A percentile compares a stretch with the other conserved stretches of the same genome.
Evolutionary conservation across 2,888 invertebrate genomes (phyloP).

Genomic region (Orthosia cruda): DNA sequence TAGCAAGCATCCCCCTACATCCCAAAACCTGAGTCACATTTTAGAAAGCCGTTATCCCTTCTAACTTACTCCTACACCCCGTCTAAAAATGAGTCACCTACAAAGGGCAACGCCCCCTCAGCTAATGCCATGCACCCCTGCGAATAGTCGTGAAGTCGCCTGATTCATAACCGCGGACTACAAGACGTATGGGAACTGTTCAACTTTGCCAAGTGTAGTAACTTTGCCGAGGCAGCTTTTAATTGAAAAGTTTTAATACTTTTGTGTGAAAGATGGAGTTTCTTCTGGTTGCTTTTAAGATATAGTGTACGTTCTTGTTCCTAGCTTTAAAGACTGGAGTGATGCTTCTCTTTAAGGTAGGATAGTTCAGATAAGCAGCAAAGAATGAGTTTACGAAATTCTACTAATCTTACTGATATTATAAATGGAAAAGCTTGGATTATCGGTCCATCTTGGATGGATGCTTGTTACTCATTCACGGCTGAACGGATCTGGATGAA

Average conservation of each 20-base stretch:
- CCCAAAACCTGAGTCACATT: conserved; percentile 32
- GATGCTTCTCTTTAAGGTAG: background rate
- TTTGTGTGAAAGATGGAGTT: conserved; percentile 27
- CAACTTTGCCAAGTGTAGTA: conserved; percentile 41
- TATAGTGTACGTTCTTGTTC: background rate
- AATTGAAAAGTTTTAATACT: conserved; percentile 60
- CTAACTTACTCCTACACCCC: conserved; percentile 26
- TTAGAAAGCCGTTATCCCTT: conserved; percentile 31
- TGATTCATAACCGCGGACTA: conserved; percentile 68
- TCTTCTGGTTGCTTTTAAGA: background rate
- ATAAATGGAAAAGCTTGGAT: too few relatives aligned
- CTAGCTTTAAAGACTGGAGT: background rate
- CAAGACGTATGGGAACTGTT: conserved; percentile 65
- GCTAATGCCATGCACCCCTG: conserved; percentile 72
- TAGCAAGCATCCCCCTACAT: background rate
- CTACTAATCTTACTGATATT: too few relatives aligned
- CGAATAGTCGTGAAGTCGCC: conserved; percentile 59
- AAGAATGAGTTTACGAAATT: background rate
- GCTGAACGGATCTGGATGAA: too few relatives aligned
- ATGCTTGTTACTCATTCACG: too few relatives aligned
- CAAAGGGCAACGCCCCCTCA: conserved; percentile 72
- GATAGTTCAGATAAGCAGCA: background rate
- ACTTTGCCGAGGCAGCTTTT: conserved; percentile 49
- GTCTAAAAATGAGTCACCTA: conserved; percentile 70
- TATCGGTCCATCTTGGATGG: too few relatives aligned